These are phyloP conservation scores for Blera fallax DNA, from an alignment of 2,888 invertebrate genomes.

Conservation along the genomic window DNA sequence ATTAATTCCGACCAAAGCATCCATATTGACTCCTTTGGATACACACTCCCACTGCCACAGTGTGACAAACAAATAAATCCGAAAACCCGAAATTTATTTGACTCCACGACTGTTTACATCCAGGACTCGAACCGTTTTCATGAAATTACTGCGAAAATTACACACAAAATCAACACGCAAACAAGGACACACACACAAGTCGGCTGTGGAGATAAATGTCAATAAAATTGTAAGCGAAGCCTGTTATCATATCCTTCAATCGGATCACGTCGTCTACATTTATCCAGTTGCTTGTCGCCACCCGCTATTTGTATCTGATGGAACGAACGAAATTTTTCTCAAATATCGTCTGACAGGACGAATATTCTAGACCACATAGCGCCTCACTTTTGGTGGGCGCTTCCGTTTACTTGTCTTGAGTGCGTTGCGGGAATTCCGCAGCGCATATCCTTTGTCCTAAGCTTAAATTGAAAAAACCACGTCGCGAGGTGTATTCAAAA, in stretches of 20 bases:
- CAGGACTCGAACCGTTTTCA: slow-evolving; percentile 5
- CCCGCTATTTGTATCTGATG: neutral
- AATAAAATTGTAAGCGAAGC: slow-evolving; percentile 25
- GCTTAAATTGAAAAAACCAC: slow-evolving; percentile 46
- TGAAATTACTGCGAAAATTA: slow-evolving; percentile 44
- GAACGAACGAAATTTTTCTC: no score
- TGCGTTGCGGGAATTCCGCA: slow-evolving; percentile 26
- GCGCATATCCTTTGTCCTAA: slow-evolving; percentile 38
- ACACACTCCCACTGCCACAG: neutral
- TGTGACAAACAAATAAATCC: slow-evolving; percentile 43
- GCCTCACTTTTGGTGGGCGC: neutral
- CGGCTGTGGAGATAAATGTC: slow-evolving; percentile 13
- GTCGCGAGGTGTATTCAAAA: slow-evolving; percentile 30
- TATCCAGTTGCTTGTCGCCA: neutral
- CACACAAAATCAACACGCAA: slow-evolving; percentile 56
- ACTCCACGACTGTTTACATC: slow-evolving; percentile 6
- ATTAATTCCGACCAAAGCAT: slow-evolving; percentile 47
- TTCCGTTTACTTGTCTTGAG: slow-evolving; percentile 17
- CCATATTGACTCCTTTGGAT: slow-evolving; percentile 25
- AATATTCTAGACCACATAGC: slow-evolving; percentile 1
- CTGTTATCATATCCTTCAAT: slow-evolving; percentile 55
- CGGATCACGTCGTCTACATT: slow-evolving; percentile 55
- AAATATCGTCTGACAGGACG: no score
- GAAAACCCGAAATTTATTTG: slow-evolving; percentile 32
- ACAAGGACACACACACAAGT: neutral